Base-by-base conservation (phyloP, 2,113 vertebrate genomes). In the Petrocephalus zakoni region DNA sequence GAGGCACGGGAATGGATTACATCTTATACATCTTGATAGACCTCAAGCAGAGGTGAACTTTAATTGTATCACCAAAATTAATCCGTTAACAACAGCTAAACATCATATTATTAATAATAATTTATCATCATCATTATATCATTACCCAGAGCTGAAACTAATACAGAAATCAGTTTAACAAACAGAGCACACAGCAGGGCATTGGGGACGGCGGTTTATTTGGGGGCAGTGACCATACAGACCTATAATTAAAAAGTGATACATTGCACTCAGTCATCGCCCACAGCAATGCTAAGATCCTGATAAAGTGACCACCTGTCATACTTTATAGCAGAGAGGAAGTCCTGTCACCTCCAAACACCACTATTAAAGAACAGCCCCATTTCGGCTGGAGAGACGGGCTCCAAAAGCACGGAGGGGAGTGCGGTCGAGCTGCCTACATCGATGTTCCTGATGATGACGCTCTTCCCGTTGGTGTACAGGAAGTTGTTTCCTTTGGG, bases 401-500 rank as follows among this genome's bases (percentile, higher is more conserved):
- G 72, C 11, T 53, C 13, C 34, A 37, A 11, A 55, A 55, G 42
- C 29, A 87, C 1, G 46, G 5, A 42, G 51, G n/a, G 0, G 6
- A 29, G 53, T 2, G 83, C 37, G 83, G 82, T 37, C 0, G n/a
- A 37, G 89, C 87, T 88, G 91, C 94, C 96, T 97, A 99, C 98
- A 68, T 99, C 96, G 58, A 99, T 96, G 92, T 99, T 97, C 68
- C 98, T 95, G 90, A 99, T 97, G 94, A 99, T 93, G 94, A 99
- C 98, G 83, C 97, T 97, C 92, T 99, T 99, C 58, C 97, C 97
- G 86, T 99, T 99, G 88, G 98, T 99, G 58, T 99, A 99, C 6
- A 99, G 94, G 89, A 99, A 99, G 95, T 96, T 97, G 91, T 94
- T 97, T 93, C 97, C 97, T 92, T 97, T 98, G 29, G 98, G 98